A percentile compares a stretch with the other conserved stretches of the same genome.
Conservation (phyloP, 2,113 vertebrate genomes). For the Aegithalos caudatus region DNA sequence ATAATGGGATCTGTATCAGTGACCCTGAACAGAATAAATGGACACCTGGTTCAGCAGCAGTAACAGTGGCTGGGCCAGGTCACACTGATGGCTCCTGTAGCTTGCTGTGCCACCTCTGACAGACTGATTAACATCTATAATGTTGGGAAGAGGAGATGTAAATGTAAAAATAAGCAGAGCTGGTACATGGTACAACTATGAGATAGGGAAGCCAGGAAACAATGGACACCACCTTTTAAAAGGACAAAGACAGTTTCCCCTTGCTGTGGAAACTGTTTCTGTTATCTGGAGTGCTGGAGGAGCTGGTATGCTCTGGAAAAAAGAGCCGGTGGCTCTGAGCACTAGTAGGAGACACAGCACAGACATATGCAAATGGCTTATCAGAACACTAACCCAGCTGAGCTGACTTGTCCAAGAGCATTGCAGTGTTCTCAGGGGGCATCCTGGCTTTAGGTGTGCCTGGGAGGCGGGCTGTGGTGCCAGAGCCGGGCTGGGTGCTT, state of each 20-base stretch:
- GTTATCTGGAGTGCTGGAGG: not conserved
- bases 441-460: not conserved
- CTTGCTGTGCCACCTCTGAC: not conserved
- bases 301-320: not conserved
- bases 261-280: not conserved
- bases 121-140: not conserved
- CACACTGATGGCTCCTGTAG: not conserved
- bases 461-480: not conserved
- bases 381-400: not conserved
- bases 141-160: not conserved
- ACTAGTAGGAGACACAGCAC: not conserved
- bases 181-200: not conserved
- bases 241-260: not conserved
- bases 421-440: not conserved
- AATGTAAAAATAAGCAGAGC: not conserved
- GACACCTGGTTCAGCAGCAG: not conserved
- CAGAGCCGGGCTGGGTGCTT: not conserved
- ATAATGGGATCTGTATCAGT: not conserved
- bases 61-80: fast-evolving
- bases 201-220: not conserved
- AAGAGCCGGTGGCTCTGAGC: not conserved
- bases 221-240: not conserved
- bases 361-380: no score
- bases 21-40: not conserved
- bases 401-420: not conserved